phyloP scores from a whole-genome alignment of 53 echinoderm and acorn worm genomes.

The Patiria pectinifera region DNA sequence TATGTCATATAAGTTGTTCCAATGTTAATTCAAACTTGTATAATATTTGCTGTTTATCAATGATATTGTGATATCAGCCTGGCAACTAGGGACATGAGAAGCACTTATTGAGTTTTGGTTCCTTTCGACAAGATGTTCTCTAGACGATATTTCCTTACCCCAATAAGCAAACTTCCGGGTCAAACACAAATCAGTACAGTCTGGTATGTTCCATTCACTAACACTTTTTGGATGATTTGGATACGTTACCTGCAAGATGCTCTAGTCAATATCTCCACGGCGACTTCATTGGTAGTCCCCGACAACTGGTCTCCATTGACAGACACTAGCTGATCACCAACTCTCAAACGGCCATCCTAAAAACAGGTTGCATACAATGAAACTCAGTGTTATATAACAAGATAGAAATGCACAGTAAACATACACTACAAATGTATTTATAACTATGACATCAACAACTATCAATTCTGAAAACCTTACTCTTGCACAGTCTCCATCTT shows the following conservation, averaged over 20 bases:
- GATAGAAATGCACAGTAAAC: no score
- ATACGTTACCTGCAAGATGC: slow-evolving; percentile 81
- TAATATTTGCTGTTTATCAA: no score
- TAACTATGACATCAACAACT: no score
- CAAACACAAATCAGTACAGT: not conserved
- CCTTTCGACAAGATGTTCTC: no score
- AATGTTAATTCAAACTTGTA: no score
- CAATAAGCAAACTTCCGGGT: no score
- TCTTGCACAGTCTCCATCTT: slow-evolving; percentile 86
- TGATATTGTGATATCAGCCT: no score
- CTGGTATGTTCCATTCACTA: not conserved
- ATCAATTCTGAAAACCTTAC: slow-evolving; percentile 47
- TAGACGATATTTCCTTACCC: no score
- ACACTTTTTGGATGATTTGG: not conserved
- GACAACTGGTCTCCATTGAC: slow-evolving; percentile 79
- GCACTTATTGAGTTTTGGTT: no score
- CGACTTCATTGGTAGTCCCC: slow-evolving; percentile 78
- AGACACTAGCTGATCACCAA: slow-evolving; percentile 78
- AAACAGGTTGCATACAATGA: not conserved
- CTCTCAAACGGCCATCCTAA: slow-evolving; percentile 85
- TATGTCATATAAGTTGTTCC: no score
- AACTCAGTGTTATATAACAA: not conserved
- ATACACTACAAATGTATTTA: no score
- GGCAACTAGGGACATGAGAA: no score
- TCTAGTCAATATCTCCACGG: slow-evolving; percentile 79